phyloP scores from a whole-genome alignment of 2,797 vertebrate genomes.

The Anas acuta region DNA sequence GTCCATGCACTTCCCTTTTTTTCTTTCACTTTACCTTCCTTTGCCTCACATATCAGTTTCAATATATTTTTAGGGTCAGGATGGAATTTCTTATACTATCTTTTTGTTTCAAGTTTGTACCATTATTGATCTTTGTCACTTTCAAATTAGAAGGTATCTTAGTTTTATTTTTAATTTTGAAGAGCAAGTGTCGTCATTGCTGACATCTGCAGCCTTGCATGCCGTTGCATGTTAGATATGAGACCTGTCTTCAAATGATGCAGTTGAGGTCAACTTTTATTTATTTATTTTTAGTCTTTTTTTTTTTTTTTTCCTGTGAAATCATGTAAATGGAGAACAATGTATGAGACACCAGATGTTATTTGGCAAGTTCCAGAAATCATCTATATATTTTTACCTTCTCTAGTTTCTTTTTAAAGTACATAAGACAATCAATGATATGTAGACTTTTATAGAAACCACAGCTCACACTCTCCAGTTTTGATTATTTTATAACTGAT shows the following conservation, averaged over 20 bases:
- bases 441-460: not conserved
- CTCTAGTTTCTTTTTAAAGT: constrained; percentile 2
- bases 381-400: not conserved
- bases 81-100: not conserved
- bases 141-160: not conserved
- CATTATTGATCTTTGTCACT: not conserved
- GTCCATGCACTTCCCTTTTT: not conserved
- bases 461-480: not conserved
- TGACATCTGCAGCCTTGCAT: not conserved
- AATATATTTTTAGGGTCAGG: not conserved
- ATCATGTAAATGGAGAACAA: not conserved
- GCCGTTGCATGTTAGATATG: not conserved
- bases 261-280: not conserved
- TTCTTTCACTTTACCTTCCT: not conserved
- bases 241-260: not conserved
- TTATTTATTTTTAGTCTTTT: no score
- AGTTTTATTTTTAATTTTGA: not conserved
- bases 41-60: not conserved
- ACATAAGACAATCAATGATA: not conserved
- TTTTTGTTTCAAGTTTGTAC: not conserved
- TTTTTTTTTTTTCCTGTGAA: not conserved
- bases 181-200: not conserved
- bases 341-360: not conserved
- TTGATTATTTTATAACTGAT: not conserved
- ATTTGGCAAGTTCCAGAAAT: not conserved